Base-by-base conservation (phyloP, 2,888 invertebrate species). In the Caenorhabditis sp. region DNA sequence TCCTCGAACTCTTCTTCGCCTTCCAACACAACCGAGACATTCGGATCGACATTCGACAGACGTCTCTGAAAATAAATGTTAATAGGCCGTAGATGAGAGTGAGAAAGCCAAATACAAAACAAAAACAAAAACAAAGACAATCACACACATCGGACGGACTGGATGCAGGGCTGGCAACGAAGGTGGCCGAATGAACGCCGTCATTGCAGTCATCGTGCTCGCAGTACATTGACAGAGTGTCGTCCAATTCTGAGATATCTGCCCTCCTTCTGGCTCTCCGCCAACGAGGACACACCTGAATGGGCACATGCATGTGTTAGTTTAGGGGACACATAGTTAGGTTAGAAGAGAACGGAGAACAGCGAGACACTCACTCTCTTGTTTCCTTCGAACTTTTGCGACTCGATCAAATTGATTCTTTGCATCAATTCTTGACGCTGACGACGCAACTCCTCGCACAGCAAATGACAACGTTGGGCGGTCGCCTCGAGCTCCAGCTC, bases 1-100 rank as follows among this genome's bases (percentile, higher is more conserved):
- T 52, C 37, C 24, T 75, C 75, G 20, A 75, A 75, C 17, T 75
- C 68, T 20, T 75, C 75, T 17, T 75, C 74, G 41, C 74, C 74
- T 7, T 66, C 66, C 15, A 68, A 27, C 3, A 68, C 48, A 1
- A 74, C 27, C 0, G 74, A 65, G 1, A 65, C 65, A 22, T 74
- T 22, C 22, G 74, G 74, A 17, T 68, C 66, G 2, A 55, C 35
- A 20, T 46, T 66, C 9, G 66, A 66, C 46, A 61, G 27, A 24
- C 65, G 52, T 20, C 53, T 53, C 70, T 71, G 61, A 20, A 71
- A 39, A 27, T 24, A 26, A 43, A 26, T 2, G 15, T 6, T 24
- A 8, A 15, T 15, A 5, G 13, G 17, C 5, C 13, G 45, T 9
- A 45, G 3, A 45, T 8, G n/a, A n/a, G 7, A 32, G 17, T 32